Evolutionary conservation across 2,797 vertebrate genomes (phyloP), one percentile per base, ranked within the genome.

Genomic region (Odontamblyopus lacepedii): DNA sequence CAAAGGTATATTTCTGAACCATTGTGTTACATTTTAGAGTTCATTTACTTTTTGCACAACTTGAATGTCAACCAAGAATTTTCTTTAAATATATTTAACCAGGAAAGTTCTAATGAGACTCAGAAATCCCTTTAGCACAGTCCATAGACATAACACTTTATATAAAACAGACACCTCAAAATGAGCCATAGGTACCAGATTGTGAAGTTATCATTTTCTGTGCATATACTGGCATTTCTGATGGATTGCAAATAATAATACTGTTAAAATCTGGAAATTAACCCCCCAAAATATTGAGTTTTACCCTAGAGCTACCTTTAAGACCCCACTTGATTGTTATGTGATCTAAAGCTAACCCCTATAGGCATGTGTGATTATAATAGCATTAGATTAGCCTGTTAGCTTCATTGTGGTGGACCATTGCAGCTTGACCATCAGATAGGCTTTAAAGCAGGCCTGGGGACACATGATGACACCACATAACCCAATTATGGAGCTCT

Each of bases 401-500:
- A 82, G 2, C 79, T 72, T 44, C 78, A 75, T 78, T 71, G 72
- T 6, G 50, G 75, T 16, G 18, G 30, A 48, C 55, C 12, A 71
- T 63, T 48, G 68, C 76, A 69, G 1, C 63, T 35, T 67, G 66
- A 16, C 69, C 71, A 6, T 71, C 69, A 76, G 74, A 35, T 30
- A 1, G 60, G 79, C 74, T 80, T 80, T 85, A 82, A 69, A 69
- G 0, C 75, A 75, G 80, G 75, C 84, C 83, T 7, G 15, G n/a
- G 78, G 87, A 67, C 71, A 4, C 71, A n/a, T 62, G 73, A 76
- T 48, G 70, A 32, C 71, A 74, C n/a, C 30, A 78, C 70, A 78
- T 83, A 88, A 91, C 77, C 71, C 81, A 81, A 87, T 88, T 87
- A 86, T 64, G 1, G 65, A 11, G 2, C 63, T 65, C 55, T 32